Percentiles rank a stretch among this genome's conserved stretches.
Evolutionary conservation across 2,888 invertebrate genomes (phyloP).

Genomic region (Oscheius sp.): DNA sequence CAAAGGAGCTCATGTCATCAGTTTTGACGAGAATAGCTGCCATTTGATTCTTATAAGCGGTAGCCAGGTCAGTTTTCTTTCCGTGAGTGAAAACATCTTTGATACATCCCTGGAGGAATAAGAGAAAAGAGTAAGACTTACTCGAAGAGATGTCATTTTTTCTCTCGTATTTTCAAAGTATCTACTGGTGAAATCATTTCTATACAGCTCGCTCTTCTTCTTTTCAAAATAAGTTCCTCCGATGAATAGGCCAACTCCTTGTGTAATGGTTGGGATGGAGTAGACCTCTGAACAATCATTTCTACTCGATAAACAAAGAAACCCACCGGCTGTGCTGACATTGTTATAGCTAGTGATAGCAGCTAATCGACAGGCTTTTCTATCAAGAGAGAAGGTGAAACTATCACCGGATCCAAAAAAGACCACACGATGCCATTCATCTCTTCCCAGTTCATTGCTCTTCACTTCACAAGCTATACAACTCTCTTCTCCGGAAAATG

Average conservation of each 20-base stretch:
- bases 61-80: slow-evolving; percentile 35
- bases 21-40: slow-evolving; percentile 36
- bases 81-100: slow-evolving; percentile 50
- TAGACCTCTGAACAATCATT: slow-evolving; percentile 35
- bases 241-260: slow-evolving; percentile 44
- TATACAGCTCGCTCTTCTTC: slow-evolving; percentile 47
- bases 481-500: slow-evolving; percentile 30
- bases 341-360: slow-evolving; percentile 23
- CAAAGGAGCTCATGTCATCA: slow-evolving; percentile 36
- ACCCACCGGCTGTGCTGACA: slow-evolving; percentile 31
- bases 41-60: slow-evolving; percentile 40
- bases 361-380: slow-evolving; percentile 32
- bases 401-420: slow-evolving; percentile 40
- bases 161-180: slow-evolving; percentile 59
- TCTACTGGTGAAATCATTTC: slow-evolving; percentile 42
- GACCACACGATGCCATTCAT: slow-evolving; percentile 44
- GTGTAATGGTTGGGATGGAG: slow-evolving; percentile 38
- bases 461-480: slow-evolving; percentile 22
- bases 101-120: slow-evolving; percentile 46
- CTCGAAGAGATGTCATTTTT: slow-evolving; percentile 52
- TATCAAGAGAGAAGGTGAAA: slow-evolving; percentile 36
- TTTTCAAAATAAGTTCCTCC: slow-evolving; percentile 54
- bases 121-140: slow-evolving; percentile 28
- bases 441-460: slow-evolving; percentile 34
- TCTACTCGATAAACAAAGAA: background rate